Base-by-base conservation (phyloP, 2,888 invertebrate species). In the Andricus curvator region DNA sequence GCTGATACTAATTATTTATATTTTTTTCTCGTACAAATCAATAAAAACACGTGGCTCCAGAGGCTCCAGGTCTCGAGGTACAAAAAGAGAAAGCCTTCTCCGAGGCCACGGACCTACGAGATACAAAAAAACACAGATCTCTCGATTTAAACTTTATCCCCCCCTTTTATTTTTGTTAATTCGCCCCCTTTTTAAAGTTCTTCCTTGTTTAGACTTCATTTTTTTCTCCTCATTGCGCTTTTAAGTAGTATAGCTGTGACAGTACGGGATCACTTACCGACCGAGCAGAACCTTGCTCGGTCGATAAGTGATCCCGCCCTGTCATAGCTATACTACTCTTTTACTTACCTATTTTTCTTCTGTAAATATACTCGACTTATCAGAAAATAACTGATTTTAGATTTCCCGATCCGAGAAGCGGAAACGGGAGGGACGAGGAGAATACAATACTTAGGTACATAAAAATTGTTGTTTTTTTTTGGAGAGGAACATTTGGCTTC, bases 31-130 rank as follows among this genome's bases (percentile, higher is more conserved):
- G 81, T 84, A 80, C 51, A 80, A 80, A 78, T 81, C 77, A 82
- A 88, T 81, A 85, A 86, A 85, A 87, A 86, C 78, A 82, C 83
- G 86, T 86, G 85, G 84, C 85, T 82, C 79, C 78, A 74, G 77
- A 80, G 81, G 83, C 82, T 84, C 84, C 82, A 85, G 84, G 86
- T 85, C 86, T 86, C 85, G 84, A 88, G 86, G 85, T 87, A 88
- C 51, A 60, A 76, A 70, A n/a, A 79, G 78, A 78, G 74, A 44
- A 78, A 77, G 77, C 76, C 81, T 77, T 78, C 80, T 70, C 65
- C 80, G 67, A 76, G 76, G 67, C 77, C 80, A 77, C 77, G 65
- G 77, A 80, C 66, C 80, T 80, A 80, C 62, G 44, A 80, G 76
- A 81, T 37, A 78, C 62, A 44, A 48, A 76, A 74, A 80, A 79